Evolutionary conservation across 2,797 vertebrate genomes (phyloP), one percentile per base, ranked within the genome.

Genomic region (Tinamus major): DNA sequence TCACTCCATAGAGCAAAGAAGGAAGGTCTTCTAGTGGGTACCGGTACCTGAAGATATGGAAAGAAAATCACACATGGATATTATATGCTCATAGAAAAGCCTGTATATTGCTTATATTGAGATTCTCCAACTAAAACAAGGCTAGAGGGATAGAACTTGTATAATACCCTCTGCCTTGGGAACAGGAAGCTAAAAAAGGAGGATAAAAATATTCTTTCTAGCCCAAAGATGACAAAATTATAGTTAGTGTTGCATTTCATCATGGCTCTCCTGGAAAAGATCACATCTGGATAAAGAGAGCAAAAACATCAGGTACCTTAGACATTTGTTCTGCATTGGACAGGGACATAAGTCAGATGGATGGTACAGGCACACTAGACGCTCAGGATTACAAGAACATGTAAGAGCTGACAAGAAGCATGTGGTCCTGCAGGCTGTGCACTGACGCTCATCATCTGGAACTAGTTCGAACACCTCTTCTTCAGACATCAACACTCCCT

Each of bases 321-420:
- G 98, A 98, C 99, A 99, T 95, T 99, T 99, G 97, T 98, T 98
- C 95, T 98, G 98, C 85, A 98, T 98, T 26, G 99, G 98, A 90
- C 99, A 99, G 26, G 98, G 97, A 63, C 99, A 99, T 75, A 99
- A 98, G 64, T 99, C 98, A 41, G 96, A 92, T 0, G 98, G 96
- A 31, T 99, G 99, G 91, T 99, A 97, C 10, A 99, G 98, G 96
- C 99, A 99, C 26, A 99, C 99, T 51, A 99, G 98, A 11, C 98
- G 98, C 44, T 99, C 99, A 0, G 98, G 98, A 92, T 98, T 99
- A 96, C 99, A 99, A 92, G 98, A 98, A 49, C 99, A 99, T 0
- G 99, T 99, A 80, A 99, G 98, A 3, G 99, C 99, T 21, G 99
- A 99, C 93, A 99, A 97, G 97, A 99, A 99, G 92, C 99, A 99